Base-by-base conservation (phyloP, 2,797 vertebrate genomes). In the Myotis planiceps region DNA sequence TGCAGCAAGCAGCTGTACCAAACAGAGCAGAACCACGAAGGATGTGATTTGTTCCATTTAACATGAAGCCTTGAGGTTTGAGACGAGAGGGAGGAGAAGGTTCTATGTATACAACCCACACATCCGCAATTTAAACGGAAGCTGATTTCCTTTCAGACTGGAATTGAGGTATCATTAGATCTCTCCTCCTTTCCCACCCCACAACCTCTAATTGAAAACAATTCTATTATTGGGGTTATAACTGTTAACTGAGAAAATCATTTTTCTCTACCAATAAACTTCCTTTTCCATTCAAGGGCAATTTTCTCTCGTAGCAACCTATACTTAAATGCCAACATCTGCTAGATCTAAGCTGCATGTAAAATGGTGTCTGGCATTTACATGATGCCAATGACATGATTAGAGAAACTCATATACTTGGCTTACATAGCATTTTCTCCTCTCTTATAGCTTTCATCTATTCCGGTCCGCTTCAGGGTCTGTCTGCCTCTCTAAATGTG, bases 1-100 rank as follows among this genome's bases (percentile, higher is more conserved):
- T 98, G 97, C 97, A 98, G 97, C 88, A 96, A 23, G 18, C 97
- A 98, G 97, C 97, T 98, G 96, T 95, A 96, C 84, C 90, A 97
- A 98, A 95, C 86, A 95, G 95, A 98, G 96, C 88, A 97, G 96
- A 97, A 96, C 91, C 94, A 90, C 75, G 89, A 95, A 96, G 89
- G 87, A 87, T 92, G 88, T 96, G 89, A 97, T 97, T 98, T 97
- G 55, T 97, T 98, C 96, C 97, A 96, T 96, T 97, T 97, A 95
- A 81, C 90, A 71, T 66, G 96, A 97, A 97, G 98, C 88, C 68
- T 93, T 92, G 87, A 92, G 89, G 51, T 96, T 78, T 96, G 71
- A 66, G 92, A 92, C 91, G 87, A 96, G 85, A 83, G 69, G 92
- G 86, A 81, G 95, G 97, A 95, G 94, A 87, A 88, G 63, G 87